Conservation (phyloP, 2,888 invertebrate species). For the Cerastis rubricosa region DNA sequence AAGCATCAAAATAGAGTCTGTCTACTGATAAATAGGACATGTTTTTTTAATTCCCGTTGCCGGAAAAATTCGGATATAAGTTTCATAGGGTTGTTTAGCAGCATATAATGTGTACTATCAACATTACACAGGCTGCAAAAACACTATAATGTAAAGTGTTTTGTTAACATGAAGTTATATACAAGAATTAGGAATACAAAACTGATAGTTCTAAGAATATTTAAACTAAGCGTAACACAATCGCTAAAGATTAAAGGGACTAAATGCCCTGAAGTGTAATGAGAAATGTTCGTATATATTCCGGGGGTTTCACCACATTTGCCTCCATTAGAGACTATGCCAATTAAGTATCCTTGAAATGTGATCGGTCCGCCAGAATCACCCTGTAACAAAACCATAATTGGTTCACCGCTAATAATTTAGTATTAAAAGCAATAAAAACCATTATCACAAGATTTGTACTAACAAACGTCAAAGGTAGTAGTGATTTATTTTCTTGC, state of each 20-base stretch:
- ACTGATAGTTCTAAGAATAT: neutral
- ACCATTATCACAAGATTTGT: too few species aligned
- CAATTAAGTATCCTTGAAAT: conserved; percentile 70
- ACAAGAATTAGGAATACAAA: neutral
- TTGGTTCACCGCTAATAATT: too few species aligned
- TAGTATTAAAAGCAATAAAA: too few species aligned
- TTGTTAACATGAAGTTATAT: conserved; percentile 7
- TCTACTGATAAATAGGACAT: too few species aligned
- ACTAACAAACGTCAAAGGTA: too few species aligned
- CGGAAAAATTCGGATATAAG: too few species aligned
- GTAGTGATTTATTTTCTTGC: too few species aligned
- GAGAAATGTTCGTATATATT: conserved; percentile 69
- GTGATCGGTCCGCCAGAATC: conserved; percentile 75
- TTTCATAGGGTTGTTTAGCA: too few species aligned
- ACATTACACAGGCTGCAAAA: neutral
- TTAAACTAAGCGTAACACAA: neutral
- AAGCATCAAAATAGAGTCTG: too few species aligned
- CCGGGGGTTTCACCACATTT: conserved; percentile 69
- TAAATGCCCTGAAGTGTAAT: conserved; percentile 59
- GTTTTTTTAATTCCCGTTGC: too few species aligned
- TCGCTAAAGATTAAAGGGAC: conserved; percentile 16
- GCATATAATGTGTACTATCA: neutral
- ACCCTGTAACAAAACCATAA: conserved; percentile 69
- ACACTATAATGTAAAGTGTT: neutral
- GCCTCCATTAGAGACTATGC: conserved; percentile 71